Evolutionary conservation across 1,140 invertebrate genomes (phyloP), one percentile per base, ranked within the genome.

Genomic region (Metaphire vulgaris): DNA sequence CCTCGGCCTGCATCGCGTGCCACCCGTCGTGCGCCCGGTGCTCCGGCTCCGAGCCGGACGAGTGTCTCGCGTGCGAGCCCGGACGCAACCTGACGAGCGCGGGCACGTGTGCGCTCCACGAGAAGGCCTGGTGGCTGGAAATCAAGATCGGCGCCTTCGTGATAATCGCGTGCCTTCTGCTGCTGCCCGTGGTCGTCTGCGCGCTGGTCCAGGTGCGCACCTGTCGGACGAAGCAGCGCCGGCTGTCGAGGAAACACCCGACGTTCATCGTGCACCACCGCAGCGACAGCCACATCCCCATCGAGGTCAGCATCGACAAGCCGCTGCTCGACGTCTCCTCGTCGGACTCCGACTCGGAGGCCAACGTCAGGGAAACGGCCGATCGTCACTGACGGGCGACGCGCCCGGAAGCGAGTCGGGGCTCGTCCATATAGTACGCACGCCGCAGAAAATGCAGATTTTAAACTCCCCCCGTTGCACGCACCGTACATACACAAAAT

Each of bases 301-400:
- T 56, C 41, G 21, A 56, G 41, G 41, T 56, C 6, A 56, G 41
- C 41, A 21, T 56, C 41, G 41, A 21, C 41, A 56, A 56, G 41
- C 41, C 41, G 21, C 41, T 56, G 41, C 41, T 56, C 41, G 41
- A 56, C 41, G 41, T 56, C 41, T 56, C 41, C 6, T 12, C 6
- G 6, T 56, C 41, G 6, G 41, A 56, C 21, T 56, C 41, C 6
- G 41, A 56, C 6, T 12, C 41, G 21, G 41, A 56, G 41, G 41
- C 6, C 41, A 56, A 21, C 41, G 41, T 12, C 21, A 21, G 21
- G 6, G 21, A 21, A 56, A 56, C 6, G 6, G 41, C 21, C 6
- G 41, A 56, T 56, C 41, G 41, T 56, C 41, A 56, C 41, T 56
- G 41, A 56, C 41, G 41, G n/a, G n/a, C n/a, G n/a, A n/a, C n/a